Evolutionary conservation across 2,888 invertebrate species (phyloP), one percentile per base, ranked within the genome.

Genomic region (Phragmatobia fuliginosa): DNA sequence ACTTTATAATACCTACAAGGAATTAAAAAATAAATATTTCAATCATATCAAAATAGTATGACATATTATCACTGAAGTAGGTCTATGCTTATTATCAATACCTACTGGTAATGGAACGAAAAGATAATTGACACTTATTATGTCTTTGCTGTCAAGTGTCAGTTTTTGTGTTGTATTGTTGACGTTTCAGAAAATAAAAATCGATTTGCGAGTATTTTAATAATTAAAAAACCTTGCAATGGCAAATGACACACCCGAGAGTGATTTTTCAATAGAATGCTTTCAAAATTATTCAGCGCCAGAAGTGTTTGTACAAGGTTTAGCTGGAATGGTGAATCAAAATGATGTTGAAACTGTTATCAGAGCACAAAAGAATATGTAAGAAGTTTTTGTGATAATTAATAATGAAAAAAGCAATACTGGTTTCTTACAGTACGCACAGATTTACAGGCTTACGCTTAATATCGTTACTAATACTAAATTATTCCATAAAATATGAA

Each of bases 361-460:
- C 79, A 92, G 98, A 75, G 98, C 98, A 5, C 99, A 99, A 89
- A 98, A 98, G 90, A 98, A 98, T 93, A 99, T 99, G 99, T 98
- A 96, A 96, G 96, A 80, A 1, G 18, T 52, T 38, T 62, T 11
- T 28, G 2, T 11, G 14, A 10, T 36, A 16, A 52, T 33, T 32
- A 65, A 38, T 4, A n/a, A n/a, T 52, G n/a, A 52, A 11, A 25
- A 25, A 52, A n/a, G 10, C 49, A 49, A 11, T 25, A 25, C n/a
- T n/a, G 25, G 11, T 52, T 52, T n/a, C 11, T 25, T n/a, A 11
- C 25, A 49, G 7, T 49, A 49, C 11, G 49, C 25, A 52, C 11
- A 25, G 11, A 52, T 52, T 52, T 25, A 52, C n/a, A 25, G 21
- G 3, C 11, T 25, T 10, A 52, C n/a, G n/a, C 8, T 2, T 49